Evolutionary conservation across 2,888 invertebrate species (phyloP).

Genomic region (Hofmannophila pseudospretella): DNA sequence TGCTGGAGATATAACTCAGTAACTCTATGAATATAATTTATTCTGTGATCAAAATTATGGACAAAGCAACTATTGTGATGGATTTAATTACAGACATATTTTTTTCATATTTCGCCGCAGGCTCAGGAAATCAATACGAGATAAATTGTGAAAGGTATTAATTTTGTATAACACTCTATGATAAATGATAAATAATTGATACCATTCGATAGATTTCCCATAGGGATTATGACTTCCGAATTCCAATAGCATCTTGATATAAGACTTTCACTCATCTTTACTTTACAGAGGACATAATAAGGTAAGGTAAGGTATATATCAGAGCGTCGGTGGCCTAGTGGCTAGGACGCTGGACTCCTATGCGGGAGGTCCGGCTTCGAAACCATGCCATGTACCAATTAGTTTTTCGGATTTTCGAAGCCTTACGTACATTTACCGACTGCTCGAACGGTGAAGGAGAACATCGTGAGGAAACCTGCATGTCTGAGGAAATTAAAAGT

Average conservation of each 20-base stretch:
- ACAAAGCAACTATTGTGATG: constrained; percentile 3
- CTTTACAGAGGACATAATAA: no score
- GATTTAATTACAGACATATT: constrained; percentile 5
- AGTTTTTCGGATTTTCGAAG: no score
- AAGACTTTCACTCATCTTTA: no score
- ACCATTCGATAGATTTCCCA: background rate
- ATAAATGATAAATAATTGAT: constrained; percentile 2
- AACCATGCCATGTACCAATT: no score
- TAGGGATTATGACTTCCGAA: background rate
- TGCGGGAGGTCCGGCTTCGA: no score
- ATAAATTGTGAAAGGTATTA: constrained; percentile 1
- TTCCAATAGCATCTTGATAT: background rate
- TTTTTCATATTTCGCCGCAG: constrained; percentile 1
- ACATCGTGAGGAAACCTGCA: no score
- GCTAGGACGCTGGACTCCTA: no score
- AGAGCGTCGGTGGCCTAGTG: no score
- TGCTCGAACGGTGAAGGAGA: no score
- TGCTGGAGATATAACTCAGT: background rate
- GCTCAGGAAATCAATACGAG: constrained; percentile 1
- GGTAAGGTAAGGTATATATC: no score
- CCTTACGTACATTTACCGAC: no score
- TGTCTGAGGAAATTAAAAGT: no score
- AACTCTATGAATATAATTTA: background rate
- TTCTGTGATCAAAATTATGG: background rate
- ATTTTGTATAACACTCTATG: background rate